Conservation (phyloP, 2,888 invertebrate species). For the Cryptus viduatorius region DNA sequence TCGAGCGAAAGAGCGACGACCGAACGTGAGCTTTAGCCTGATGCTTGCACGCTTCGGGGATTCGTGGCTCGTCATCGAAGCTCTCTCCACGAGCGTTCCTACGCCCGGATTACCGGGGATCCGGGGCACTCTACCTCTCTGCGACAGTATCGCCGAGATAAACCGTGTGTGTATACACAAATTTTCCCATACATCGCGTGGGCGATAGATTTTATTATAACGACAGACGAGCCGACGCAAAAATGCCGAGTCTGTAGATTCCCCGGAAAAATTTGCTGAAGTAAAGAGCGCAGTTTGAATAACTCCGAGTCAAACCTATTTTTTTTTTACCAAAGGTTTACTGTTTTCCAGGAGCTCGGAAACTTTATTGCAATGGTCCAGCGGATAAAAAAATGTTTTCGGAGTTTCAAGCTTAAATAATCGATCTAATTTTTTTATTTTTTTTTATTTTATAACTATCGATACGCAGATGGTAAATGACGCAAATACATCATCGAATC, state of each 20-base stretch:
- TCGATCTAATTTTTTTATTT: too few relatives aligned
- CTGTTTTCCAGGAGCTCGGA: too few relatives aligned
- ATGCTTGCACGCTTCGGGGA: constrained; percentile 39
- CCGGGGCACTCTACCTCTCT: constrained; percentile 26
- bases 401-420: too few relatives aligned
- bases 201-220: constrained; percentile 2
- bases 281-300: neutral
- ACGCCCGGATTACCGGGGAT: constrained; percentile 51
- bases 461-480: too few relatives aligned
- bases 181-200: neutral
- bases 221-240: neutral
- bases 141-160: constrained; percentile 16
- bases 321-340: neutral
- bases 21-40: constrained; percentile 40
- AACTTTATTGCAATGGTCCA: too few relatives aligned
- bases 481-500: neutral
- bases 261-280: neutral
- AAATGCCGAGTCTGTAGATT: neutral
- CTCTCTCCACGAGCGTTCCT: neutral
- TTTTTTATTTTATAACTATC: too few relatives aligned
- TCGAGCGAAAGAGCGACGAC: constrained; percentile 59
- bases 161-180: neutral
- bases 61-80: constrained; percentile 55
- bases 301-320: neutral
- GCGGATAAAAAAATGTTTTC: too few relatives aligned